Base-by-base conservation (phyloP, 1,140 invertebrate species). In the Epicauta chinensis region DNA sequence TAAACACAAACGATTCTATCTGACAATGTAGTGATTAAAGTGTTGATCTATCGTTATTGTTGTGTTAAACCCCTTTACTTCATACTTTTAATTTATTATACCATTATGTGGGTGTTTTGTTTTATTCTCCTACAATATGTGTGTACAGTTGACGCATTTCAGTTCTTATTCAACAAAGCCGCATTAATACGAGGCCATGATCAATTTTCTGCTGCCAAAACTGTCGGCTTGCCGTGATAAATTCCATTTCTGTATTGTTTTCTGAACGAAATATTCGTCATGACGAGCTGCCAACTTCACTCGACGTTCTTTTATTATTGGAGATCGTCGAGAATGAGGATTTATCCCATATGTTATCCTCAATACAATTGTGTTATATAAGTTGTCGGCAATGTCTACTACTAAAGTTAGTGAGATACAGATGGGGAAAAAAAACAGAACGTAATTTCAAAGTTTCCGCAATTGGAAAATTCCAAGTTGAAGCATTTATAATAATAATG, bases 251-350 rank as follows among this genome's bases (percentile, higher is more conserved):
- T 49, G 57, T 59, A 59, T 59, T 59, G 58, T 59, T 56, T 56
- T 53, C 48, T 47, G 51, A 56, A 51, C 58, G 54, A 53, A 56
- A 59, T 59, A 59, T 59, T 56, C 51, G 58, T 45, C 50, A 56
- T 56, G 58, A 59, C 58, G 58, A 59, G 41, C 54, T 59, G 58
- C 47, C 58, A 59, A 59, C 46, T 56, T 59, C 53, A 59, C 55
- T 53, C 51, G 55, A 44, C 43, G 35, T 57, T 53, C 55, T 56
- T 56, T 56, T 56, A 52, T 56, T 52, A 56, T 23, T 2, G 23
- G 53, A 51, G 47, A 50, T 49, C 41, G 47, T 45, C 53, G 47
- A 51, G 39, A 50, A 50, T 50, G 47, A 51, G 48, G 53, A 55
- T 55, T 55, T 51, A 51, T 51, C 40, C 53, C 53, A 55, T 55